Evolutionary conservation across 2,888 invertebrate species (phyloP).

Genomic region (Torymus aiolomorphi): DNA sequence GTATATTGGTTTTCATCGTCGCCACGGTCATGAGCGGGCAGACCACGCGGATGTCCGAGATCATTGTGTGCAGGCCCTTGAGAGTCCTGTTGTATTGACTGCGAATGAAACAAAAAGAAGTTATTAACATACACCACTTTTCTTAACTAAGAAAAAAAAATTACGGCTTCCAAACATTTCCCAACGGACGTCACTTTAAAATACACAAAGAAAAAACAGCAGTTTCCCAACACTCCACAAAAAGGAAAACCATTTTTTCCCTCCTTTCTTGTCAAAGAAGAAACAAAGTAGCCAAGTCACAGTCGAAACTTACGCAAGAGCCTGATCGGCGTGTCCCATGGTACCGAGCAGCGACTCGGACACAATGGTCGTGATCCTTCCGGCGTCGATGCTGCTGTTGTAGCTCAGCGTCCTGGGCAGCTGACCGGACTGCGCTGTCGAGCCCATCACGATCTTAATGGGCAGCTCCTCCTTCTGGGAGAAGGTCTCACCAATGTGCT

Average conservation of each 20-base stretch:
- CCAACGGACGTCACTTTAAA: too few relatives aligned
- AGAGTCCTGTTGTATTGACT: constrained; percentile 82
- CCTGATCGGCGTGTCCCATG: constrained; percentile 80
- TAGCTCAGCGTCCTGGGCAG: constrained; percentile 80
- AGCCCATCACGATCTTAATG: constrained; percentile 82
- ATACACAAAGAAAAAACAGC: too few relatives aligned
- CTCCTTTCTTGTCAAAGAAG: too few relatives aligned
- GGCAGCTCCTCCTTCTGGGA: constrained; percentile 61
- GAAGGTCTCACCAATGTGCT: constrained; percentile 81
- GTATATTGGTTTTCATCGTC: constrained; percentile 80
- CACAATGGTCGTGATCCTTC: constrained; percentile 81
- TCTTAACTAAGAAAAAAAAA: too few relatives aligned
- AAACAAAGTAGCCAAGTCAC: too few relatives aligned
- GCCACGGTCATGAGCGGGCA: constrained; percentile 86
- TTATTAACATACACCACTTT: too few relatives aligned
- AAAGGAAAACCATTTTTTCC: too few relatives aligned
- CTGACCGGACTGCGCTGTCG: constrained; percentile 85
- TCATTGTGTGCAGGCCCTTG: constrained; percentile 83
- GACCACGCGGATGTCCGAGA: constrained; percentile 86
- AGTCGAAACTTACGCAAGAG: constrained; percentile 74
- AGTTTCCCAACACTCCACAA: too few relatives aligned
- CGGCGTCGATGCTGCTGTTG: constrained; percentile 82
- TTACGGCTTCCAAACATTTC: too few relatives aligned
- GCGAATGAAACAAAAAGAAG: constrained; percentile 43
- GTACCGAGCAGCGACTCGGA: constrained; percentile 81